A percentile compares a stretch with the other conserved stretches of the same genome.
phyloP scores from a whole-genome alignment of 1,140 invertebrate species.

The Drosophila miranda region DNA sequence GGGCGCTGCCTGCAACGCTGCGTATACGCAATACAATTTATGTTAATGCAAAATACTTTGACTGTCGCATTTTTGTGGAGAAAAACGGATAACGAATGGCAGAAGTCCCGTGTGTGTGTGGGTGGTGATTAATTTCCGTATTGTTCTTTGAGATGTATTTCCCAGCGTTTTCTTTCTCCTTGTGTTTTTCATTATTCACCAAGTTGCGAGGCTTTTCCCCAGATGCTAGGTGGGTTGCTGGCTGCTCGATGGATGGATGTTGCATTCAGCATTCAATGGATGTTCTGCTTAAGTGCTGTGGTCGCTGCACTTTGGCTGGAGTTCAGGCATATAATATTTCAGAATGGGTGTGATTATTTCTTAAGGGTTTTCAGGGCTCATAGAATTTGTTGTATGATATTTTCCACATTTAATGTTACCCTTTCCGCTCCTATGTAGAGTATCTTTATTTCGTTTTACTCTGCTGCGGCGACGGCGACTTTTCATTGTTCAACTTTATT shows the following conservation, averaged over 20 bases:
- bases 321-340: conserved; percentile 14
- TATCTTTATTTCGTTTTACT: not conserved
- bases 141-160: conserved; percentile 65
- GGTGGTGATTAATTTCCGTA: conserved; percentile 75
- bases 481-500: not conserved
- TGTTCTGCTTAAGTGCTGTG: conserved; percentile 24
- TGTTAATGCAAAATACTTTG: conserved; percentile 63
- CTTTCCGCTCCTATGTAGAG: not conserved
- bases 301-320: conserved; percentile 11
- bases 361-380: not conserved
- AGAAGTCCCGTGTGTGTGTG: conserved; percentile 27
- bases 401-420: not conserved
- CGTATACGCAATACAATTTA: conserved; percentile 77
- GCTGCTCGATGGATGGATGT: conserved; percentile 8
- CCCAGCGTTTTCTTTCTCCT: conserved; percentile 10
- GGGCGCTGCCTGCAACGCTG: conserved; percentile 46
- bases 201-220: conserved; percentile 21
- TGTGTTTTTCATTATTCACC: conserved; percentile 12
- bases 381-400: too few relatives aligned
- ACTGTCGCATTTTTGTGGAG: conserved; percentile 76
- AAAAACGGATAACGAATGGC: conserved; percentile 53
- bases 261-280: conserved; percentile 13
- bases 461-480: too few relatives aligned
- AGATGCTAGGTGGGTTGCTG: conserved; percentile 6
- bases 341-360: not conserved